These are phyloP conservation scores for Falco concolor DNA, from an alignment of 2,797 vertebrate species.

Conservation along the genomic window DNA sequence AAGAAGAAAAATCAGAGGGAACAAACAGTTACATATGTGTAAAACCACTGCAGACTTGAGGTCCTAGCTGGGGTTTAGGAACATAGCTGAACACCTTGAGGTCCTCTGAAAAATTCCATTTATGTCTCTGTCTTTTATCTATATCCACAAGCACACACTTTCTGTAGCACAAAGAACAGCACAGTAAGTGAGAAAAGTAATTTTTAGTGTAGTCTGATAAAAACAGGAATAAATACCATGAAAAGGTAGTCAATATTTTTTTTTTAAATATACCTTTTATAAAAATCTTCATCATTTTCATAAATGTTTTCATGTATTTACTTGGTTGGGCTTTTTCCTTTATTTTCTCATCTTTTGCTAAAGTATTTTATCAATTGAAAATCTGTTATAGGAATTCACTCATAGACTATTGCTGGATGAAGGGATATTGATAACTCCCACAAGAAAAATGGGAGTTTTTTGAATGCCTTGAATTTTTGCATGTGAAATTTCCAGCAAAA, in stretches of 20 bases:
- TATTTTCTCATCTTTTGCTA: background rate
- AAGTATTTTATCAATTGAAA: background rate
- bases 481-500: background rate
- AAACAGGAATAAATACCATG: background rate
- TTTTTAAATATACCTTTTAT: background rate
- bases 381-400: background rate
- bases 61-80: background rate
- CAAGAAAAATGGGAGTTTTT: background rate
- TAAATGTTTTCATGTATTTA: background rate
- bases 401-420: background rate
- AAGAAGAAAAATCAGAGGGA: background rate
- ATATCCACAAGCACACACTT: accelerated
- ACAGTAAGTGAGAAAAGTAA: accelerated
- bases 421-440: background rate
- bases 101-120: background rate
- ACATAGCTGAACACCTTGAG: background rate
- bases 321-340: background rate
- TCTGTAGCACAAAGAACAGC: background rate
- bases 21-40: background rate
- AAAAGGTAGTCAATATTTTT: background rate
- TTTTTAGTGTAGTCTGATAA: background rate
- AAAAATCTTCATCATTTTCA: background rate
- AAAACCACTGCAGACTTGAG: background rate
- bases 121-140: background rate
- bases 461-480: background rate